Base-by-base conservation (phyloP, 2,113 vertebrate species). In the Ascaphus truei region DNA sequence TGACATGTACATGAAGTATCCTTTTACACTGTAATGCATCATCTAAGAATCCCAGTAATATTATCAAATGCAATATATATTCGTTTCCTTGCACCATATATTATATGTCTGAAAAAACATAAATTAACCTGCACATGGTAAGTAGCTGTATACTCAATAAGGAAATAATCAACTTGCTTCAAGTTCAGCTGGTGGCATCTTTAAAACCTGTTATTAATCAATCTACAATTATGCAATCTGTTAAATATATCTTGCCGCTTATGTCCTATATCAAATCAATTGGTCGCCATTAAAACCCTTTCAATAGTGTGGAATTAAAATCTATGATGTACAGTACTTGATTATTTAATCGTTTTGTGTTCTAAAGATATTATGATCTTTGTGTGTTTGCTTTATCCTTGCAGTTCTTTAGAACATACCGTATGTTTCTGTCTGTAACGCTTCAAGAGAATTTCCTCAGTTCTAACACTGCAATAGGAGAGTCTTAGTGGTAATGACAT, bases 141-240 rank as follows among this genome's bases (percentile, higher is more conserved):
- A 55, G 53, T 65, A 39, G 50, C 34, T 18, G 41, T 18, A 23
- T 53, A 25, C 13, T 65, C 33, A 65, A 53, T 29, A 30, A 41
- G 48, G 50, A 51, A 55, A 65, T 65, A 27, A 71, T 79, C 77
- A 85, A 81, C 80, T 72, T 71, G 64, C 83, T 77, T 82, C 69
- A 22, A 69, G 84, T 88, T 84, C 81, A 78, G 67, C 75, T 75
- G 73, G 83, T 72, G 86, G 45, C 75, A 74, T 83, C 80, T 79
- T 80, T 79, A 80, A 81, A 80, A 87, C 78, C 16, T 47, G 5
- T 76, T 79, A 75, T 71, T 81, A 85, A 89, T 86, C 81, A 91
- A 86, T 83, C 86, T 76, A 79, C 89, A 91, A 91, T 90, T 86
- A 84, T 78, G 81, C 72, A 69, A 88, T 89, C 78, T 75, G 84